A percentile compares a stretch with the other conserved stretches of the same genome.
Conservation (phyloP, 1,140 invertebrate genomes). For the Octopus sinensis region DNA sequence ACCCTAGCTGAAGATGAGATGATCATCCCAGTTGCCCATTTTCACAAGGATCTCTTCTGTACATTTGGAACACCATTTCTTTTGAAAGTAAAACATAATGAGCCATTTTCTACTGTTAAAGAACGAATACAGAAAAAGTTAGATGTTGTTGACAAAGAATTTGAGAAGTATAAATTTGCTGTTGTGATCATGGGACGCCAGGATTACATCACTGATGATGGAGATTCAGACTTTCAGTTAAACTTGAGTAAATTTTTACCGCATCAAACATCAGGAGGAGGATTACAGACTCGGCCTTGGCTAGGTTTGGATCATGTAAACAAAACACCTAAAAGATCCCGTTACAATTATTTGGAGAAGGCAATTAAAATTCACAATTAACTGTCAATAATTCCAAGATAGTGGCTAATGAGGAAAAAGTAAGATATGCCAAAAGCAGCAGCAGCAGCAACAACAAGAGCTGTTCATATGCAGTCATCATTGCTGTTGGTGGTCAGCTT, state of each 20-base stretch:
- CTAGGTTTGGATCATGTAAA: constrained; percentile 98
- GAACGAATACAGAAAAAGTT: constrained; percentile 90
- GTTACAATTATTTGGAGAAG: constrained; percentile 96
- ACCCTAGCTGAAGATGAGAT: constrained; percentile 79
- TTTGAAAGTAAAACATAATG: constrained; percentile 85
- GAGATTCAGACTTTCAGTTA: constrained; percentile 70
- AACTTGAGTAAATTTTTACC: constrained; percentile 66
- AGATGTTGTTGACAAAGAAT: constrained; percentile 95
- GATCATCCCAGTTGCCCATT: constrained; percentile 94
- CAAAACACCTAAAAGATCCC: constrained; percentile 91
- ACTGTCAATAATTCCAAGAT: constrained; percentile 25
- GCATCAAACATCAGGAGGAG: constrained; percentile 48
- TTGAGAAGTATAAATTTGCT: constrained; percentile 97
- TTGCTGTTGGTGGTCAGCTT: neutral
- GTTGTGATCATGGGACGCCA: constrained; percentile 80
- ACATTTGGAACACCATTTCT: constrained; percentile 98
- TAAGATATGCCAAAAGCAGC: neutral
- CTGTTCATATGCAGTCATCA: neutral
- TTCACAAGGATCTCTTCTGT: constrained; percentile 92
- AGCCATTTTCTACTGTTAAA: constrained; percentile 83
- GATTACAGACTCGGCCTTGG: constrained; percentile 71
- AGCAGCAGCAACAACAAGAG: neutral
- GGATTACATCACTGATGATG: constrained; percentile 70
- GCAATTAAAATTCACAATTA: constrained; percentile 99
- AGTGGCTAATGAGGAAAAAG: constrained; percentile 2